These are phyloP conservation scores for Actias luna DNA, from an alignment of 2,888 invertebrate species.

Conservation along the genomic window DNA sequence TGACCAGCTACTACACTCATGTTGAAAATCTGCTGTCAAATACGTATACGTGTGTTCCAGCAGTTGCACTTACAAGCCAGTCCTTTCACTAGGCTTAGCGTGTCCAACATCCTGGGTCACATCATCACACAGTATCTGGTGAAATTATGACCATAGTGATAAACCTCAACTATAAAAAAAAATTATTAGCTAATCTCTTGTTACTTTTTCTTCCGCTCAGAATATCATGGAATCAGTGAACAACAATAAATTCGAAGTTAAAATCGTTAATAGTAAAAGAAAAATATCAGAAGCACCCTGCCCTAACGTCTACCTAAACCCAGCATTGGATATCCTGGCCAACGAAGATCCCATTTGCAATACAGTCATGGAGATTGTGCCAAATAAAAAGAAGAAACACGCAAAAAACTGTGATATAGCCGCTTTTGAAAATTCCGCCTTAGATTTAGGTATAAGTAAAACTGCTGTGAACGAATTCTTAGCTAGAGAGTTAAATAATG, in stretches of 20 bases:
- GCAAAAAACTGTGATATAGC: slow-evolving; percentile 62
- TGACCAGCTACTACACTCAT: too few species aligned
- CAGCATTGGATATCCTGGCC: slow-evolving; percentile 68
- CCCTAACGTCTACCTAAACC: slow-evolving; percentile 69
- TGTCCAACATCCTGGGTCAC: too few species aligned
- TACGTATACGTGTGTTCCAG: too few species aligned
- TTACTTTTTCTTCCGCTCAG: slow-evolving; percentile 1
- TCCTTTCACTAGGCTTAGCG: too few species aligned
- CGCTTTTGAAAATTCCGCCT: slow-evolving; percentile 68
- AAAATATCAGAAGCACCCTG: slow-evolving; percentile 61
- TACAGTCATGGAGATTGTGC: slow-evolving; percentile 73
- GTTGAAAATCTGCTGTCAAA: too few species aligned
- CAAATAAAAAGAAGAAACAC: slow-evolving; percentile 66
- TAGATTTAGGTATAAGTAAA: slow-evolving; percentile 66
- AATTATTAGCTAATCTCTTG: too few species aligned
- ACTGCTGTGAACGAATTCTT: slow-evolving; percentile 64
- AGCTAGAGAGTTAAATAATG: slow-evolving; percentile 67
- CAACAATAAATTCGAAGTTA: slow-evolving; percentile 76
- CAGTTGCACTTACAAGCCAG: too few species aligned
- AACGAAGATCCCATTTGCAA: slow-evolving; percentile 77
- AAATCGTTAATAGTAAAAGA: slow-evolving; percentile 61
- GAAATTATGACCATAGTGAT: too few species aligned
- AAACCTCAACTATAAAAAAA: too few species aligned
- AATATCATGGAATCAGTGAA: slow-evolving; percentile 57
- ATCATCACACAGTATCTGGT: too few species aligned